Evolutionary conservation across 2,113 vertebrate genomes (phyloP).

Genomic region (Tachuris rubrigastra): DNA sequence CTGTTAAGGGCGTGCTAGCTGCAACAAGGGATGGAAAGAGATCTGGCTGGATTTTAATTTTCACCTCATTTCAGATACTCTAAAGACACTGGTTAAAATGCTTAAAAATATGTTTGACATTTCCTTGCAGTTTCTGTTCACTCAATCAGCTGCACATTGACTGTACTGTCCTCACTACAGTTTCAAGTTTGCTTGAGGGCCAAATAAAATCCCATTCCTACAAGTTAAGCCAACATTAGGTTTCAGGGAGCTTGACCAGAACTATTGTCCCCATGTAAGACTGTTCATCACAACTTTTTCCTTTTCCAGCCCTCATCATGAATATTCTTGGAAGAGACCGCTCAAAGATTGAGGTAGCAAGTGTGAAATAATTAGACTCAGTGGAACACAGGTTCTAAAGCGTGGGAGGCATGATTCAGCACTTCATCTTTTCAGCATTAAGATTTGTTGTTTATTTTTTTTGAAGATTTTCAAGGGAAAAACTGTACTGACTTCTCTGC

Average conservation of each 20-base stretch:
- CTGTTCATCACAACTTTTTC: neutral
- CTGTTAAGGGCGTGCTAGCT: neutral
- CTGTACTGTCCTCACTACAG: neutral
- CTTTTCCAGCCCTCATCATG: fast-evolving
- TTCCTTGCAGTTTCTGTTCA: neutral
- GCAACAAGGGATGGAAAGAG: neutral
- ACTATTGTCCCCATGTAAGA: neutral
- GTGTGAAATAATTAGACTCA: constrained; percentile 20
- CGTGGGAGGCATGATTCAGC: constrained; percentile 37
- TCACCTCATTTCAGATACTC: neutral
- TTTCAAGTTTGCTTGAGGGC: neutral
- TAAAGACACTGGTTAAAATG: neutral
- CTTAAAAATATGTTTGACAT: neutral
- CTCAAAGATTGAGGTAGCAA: constrained; percentile 6
- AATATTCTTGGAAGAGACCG: neutral
- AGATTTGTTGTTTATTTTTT: neutral
- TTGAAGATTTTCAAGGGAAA: neutral
- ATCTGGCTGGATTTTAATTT: neutral
- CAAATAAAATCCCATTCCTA: neutral
- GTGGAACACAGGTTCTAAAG: constrained; percentile 16
- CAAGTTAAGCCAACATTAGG: neutral
- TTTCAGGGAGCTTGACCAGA: neutral
- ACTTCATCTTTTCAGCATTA: neutral
- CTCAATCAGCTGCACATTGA: neutral
- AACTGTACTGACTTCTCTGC: neutral